Conservation (phyloP, 1,140 invertebrate species). For the Plutomurus gul region DNA sequence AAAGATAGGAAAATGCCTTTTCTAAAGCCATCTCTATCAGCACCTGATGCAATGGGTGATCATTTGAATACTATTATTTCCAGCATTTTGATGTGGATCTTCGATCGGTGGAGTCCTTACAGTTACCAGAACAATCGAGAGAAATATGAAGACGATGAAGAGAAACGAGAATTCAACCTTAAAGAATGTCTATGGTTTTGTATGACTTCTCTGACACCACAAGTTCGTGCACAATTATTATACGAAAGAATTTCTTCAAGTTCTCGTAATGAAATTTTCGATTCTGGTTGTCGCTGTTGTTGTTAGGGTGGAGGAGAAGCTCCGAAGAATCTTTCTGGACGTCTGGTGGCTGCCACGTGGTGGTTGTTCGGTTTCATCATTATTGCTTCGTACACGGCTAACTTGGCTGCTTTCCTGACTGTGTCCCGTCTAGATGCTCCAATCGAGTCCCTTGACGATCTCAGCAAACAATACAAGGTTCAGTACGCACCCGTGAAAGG, state of each 20-base stretch:
- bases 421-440: constrained; percentile 90
- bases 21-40: neutral
- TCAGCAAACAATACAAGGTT: constrained; percentile 93
- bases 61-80: constrained; percentile 48
- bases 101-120: constrained; percentile 95
- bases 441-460: constrained; percentile 88
- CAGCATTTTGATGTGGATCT: constrained; percentile 91
- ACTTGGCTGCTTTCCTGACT: constrained; percentile 84
- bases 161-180: constrained; percentile 91
- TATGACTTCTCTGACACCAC: constrained; percentile 96
- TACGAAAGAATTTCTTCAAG: neutral
- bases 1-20: too few species aligned
- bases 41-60: neutral
- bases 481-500: constrained; percentile 87
- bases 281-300: neutral
- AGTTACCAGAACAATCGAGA: constrained; percentile 93
- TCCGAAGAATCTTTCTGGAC: constrained; percentile 89
- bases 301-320: constrained; percentile 86
- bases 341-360: constrained; percentile 93
- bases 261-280: neutral
- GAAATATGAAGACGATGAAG: constrained; percentile 90
- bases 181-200: constrained; percentile 99
- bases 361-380: constrained; percentile 98
- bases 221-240: constrained; percentile 63
- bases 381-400: constrained; percentile 97